These are phyloP conservation scores for Cheilinus undulatus DNA, from an alignment of 2,113 vertebrate genomes.

Conservation along the genomic window DNA sequence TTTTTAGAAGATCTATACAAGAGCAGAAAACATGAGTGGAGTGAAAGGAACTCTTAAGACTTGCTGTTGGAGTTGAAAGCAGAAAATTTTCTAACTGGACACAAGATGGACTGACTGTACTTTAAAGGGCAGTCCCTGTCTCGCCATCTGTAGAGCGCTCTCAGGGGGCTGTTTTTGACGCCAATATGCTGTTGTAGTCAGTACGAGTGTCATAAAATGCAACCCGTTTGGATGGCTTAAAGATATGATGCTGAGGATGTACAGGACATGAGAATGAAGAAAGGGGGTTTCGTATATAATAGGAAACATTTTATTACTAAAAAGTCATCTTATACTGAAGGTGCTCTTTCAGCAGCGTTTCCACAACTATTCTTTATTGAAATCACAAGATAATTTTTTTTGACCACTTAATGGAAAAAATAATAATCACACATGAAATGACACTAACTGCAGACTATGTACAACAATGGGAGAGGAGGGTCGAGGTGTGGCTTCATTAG, in stretches of 20 bases:
- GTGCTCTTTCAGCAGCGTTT: constrained; percentile 73
- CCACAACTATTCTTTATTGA: constrained; percentile 82
- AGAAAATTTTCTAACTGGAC: constrained; percentile 48
- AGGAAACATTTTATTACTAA: constrained; percentile 85
- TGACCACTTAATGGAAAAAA: constrained; percentile 66
- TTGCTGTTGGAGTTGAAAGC: constrained; percentile 37
- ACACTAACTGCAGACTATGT: constrained; percentile 75
- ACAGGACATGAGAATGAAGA: constrained; percentile 33
- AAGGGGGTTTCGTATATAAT: constrained; percentile 62
- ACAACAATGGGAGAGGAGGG: constrained; percentile 62
- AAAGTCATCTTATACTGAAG: constrained; percentile 78
- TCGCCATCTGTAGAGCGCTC: constrained; percentile 1
- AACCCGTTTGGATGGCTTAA: background rate
- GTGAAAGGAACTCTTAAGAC: constrained; percentile 44
- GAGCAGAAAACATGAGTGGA: constrained; percentile 42
- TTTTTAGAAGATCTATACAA: constrained; percentile 54
- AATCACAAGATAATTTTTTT: constrained; percentile 78
- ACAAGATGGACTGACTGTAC: constrained; percentile 25
- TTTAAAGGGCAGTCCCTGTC: constrained; percentile 24
- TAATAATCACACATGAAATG: constrained; percentile 69
- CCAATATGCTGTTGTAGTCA: background rate
- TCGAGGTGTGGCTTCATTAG: constrained; percentile 52
- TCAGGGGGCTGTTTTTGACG: background rate
- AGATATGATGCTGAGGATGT: background rate
- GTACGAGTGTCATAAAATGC: background rate